These are phyloP conservation scores for Cladorhizidae sp. DNA, from an alignment of 37 sponge, comb jelly and placozoan species.

Conservation along the genomic window DNA sequence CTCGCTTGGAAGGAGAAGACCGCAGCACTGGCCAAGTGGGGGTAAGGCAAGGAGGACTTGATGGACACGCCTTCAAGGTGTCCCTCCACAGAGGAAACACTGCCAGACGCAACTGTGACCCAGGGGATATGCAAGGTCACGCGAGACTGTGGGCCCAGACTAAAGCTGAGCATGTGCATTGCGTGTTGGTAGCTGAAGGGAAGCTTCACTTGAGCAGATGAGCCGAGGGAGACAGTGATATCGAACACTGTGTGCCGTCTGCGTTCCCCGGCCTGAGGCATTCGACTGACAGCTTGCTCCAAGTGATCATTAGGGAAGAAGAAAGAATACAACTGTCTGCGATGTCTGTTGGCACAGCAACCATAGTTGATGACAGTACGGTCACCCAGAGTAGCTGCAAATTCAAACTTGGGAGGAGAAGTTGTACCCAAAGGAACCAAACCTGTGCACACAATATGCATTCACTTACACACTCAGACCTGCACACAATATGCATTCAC, in stretches of 20 bases:
- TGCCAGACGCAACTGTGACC: slow-evolving; percentile 47
- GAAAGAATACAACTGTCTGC: slow-evolving; percentile 49
- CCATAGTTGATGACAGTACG: slow-evolving; percentile 64
- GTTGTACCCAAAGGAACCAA: slow-evolving; percentile 42
- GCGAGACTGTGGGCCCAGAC: not conserved
- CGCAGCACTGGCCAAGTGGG: not conserved
- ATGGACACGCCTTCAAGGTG: not conserved
- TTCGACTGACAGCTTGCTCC: slow-evolving; percentile 21
- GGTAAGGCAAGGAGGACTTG: slow-evolving; percentile 34
- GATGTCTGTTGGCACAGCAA: slow-evolving; percentile 57
- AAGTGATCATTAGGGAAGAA: slow-evolving; percentile 74
- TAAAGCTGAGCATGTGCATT: slow-evolving; percentile 2
- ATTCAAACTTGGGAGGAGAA: slow-evolving; percentile 49
- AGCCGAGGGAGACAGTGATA: slow-evolving; percentile 24
- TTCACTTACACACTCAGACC: not conserved
- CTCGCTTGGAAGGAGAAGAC: slow-evolving; percentile 16
- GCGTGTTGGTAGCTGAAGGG: slow-evolving; percentile 26
- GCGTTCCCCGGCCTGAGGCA: slow-evolving; percentile 59
- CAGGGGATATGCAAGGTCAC: slow-evolving; percentile 51
- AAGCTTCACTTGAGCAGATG: slow-evolving; percentile 10
- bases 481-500: not conserved
- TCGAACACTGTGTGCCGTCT: slow-evolving; percentile 59
- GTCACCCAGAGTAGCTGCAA: slow-evolving; percentile 45
- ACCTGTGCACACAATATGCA: slow-evolving; percentile 14
- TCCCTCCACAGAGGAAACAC: slow-evolving; percentile 40